phyloP scores from a whole-genome alignment of 2,888 invertebrate genomes.

The Antheraea yamamai region DNA sequence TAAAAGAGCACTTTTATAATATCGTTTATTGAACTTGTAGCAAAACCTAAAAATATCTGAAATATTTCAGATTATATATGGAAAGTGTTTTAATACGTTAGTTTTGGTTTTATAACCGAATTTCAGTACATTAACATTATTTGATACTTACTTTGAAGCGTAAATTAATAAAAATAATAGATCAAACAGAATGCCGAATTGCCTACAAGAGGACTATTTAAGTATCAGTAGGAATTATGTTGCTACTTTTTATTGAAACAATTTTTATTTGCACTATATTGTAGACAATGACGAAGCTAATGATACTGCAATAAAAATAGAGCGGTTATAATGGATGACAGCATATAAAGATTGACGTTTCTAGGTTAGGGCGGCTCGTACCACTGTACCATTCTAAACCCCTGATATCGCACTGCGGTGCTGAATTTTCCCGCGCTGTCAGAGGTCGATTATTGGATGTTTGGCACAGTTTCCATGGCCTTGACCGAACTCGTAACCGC shows the following conservation, averaged over 20 bases:
- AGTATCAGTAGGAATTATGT: not conserved
- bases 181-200: not conserved
- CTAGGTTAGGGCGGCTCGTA: slow-evolving; percentile 21
- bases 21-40: not conserved
- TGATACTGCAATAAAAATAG: not conserved
- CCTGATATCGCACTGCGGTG: slow-evolving; percentile 37
- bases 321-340: not conserved
- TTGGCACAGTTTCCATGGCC: slow-evolving; percentile 75
- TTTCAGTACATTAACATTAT: not conserved
- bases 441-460: slow-evolving; percentile 53
- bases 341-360: not conserved
- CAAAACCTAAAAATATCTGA: too few species aligned
- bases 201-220: too few species aligned
- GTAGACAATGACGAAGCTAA: not conserved
- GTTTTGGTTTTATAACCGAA: not conserved
- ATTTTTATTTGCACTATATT: not conserved
- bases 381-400: slow-evolving; percentile 24
- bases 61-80: too few species aligned
- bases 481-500: slow-evolving; percentile 69
- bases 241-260: not conserved
- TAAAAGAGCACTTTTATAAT: slow-evolving; percentile 32
- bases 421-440: slow-evolving; percentile 66
- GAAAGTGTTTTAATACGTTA: not conserved
- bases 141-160: not conserved
- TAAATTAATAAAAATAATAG: not conserved